phyloP scores from a whole-genome alignment of 2,888 invertebrate genomes.

The Tetanocera ferruginea region DNA sequence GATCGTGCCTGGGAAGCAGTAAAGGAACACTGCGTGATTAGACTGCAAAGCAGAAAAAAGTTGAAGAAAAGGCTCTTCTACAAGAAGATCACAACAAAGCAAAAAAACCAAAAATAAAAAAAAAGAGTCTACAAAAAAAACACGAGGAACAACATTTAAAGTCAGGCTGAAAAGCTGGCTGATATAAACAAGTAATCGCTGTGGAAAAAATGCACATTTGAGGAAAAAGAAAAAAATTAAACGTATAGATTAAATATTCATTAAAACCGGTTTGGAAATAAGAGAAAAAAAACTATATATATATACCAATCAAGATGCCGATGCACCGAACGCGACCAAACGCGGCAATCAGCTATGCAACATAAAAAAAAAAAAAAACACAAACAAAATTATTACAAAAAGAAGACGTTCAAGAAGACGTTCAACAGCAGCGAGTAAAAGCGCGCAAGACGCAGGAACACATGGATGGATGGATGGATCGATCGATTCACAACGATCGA shows the following conservation, averaged over 20 bases:
- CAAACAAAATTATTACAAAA: background rate
- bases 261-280: constrained; percentile 33
- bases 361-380: background rate
- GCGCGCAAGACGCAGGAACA: background rate
- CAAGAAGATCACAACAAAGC: background rate
- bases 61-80: background rate
- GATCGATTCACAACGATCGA: constrained; percentile 34
- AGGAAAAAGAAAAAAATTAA: constrained; percentile 15
- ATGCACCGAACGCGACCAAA: constrained; percentile 31
- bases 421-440: background rate
- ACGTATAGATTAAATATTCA: constrained; percentile 37
- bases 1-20: constrained; percentile 14
- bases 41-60: constrained; percentile 20
- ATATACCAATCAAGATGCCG: constrained; percentile 39
- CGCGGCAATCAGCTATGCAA: constrained; percentile 12
- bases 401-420: background rate
- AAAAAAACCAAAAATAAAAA: background rate
- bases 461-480: constrained; percentile 23
- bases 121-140: background rate
- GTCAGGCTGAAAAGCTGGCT: constrained; percentile 4
- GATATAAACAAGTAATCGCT: constrained; percentile 21
- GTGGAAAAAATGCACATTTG: constrained; percentile 27
- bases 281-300: background rate
- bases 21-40: constrained; percentile 20
- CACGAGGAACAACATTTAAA: background rate